These are phyloP conservation scores for Tachyglossus aculeatus DNA, from an alignment of 2,797 vertebrate species.

Conservation along the genomic window DNA sequence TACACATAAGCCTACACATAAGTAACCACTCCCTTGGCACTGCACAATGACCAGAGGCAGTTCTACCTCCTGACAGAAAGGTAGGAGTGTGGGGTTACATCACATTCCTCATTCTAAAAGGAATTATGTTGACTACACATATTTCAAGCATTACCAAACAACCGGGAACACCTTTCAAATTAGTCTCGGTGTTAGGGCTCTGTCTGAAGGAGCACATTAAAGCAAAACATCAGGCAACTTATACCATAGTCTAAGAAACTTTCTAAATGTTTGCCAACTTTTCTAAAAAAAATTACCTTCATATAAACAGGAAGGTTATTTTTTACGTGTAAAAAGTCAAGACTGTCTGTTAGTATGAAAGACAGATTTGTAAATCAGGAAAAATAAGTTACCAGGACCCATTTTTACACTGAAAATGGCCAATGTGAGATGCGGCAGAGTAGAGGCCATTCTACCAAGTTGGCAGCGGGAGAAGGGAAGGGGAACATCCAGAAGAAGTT, in stretches of 20 bases:
- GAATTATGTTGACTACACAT: slow-evolving; percentile 9
- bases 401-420: slow-evolving; percentile 9
- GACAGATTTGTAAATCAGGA: slow-evolving; percentile 55
- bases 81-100: neutral
- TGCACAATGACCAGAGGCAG: neutral
- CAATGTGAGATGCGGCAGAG: too few relatives aligned
- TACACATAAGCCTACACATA: slow-evolving; percentile 3
- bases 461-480: too few relatives aligned
- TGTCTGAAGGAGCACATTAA: slow-evolving; percentile 49
- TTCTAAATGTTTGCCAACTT: slow-evolving; percentile 47
- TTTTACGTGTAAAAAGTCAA: slow-evolving; percentile 59
- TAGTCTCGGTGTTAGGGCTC: slow-evolving; percentile 48
- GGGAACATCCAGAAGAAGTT: too few relatives aligned
- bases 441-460: too few relatives aligned
- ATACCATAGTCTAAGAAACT: slow-evolving; percentile 52
- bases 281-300: slow-evolving; percentile 58
- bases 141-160: slow-evolving; percentile 43
- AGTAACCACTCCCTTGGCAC: neutral
- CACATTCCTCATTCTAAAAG: slow-evolving; percentile 29
- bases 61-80: neutral
- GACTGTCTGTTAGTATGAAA: slow-evolving; percentile 59
- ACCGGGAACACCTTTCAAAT: slow-evolving; percentile 18
- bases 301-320: slow-evolving; percentile 50
- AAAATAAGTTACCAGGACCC: slow-evolving; percentile 28
- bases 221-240: slow-evolving; percentile 44